Conservation (phyloP, 2,888 invertebrate species). For the Peribatodes rhomboidaria region DNA sequence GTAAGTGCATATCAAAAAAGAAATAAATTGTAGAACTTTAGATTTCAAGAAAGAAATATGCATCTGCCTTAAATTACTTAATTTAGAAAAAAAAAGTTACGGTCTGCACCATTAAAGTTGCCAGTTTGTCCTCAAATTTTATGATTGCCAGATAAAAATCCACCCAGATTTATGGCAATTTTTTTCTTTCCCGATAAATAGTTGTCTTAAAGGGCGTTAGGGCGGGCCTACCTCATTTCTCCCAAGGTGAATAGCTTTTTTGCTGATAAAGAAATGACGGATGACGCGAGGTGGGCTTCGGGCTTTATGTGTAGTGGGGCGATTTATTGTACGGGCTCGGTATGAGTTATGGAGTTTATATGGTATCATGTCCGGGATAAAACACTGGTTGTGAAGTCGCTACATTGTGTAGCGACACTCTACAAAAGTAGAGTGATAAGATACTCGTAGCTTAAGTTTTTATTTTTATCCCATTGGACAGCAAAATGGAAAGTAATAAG, state of each 20-base stretch:
- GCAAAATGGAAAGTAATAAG: no score
- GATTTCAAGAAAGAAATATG: no score
- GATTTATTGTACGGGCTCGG: slow-evolving; percentile 59
- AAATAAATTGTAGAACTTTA: no score
- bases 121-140: slow-evolving; percentile 61
- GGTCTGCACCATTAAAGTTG: slow-evolving; percentile 28
- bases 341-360: slow-evolving; percentile 58
- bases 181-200: slow-evolving; percentile 77
- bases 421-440: no score
- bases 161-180: slow-evolving; percentile 74
- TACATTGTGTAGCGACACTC: not conserved
- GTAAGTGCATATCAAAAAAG: no score
- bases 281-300: slow-evolving; percentile 69
- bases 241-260: slow-evolving; percentile 78
- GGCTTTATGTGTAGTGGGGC: slow-evolving; percentile 50
- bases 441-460: no score
- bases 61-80: no score
- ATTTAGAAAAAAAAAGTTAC: not conserved
- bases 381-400: not conserved
- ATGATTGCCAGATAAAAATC: slow-evolving; percentile 78
- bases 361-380: slow-evolving; percentile 27
- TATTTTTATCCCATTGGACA: no score
- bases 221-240: slow-evolving; percentile 76
- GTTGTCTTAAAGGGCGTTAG: slow-evolving; percentile 79
- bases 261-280: slow-evolving; percentile 81